Percentiles rank a stretch among this genome's conserved stretches.
phyloP scores from a whole-genome alignment of 2,797 vertebrate species.

The Acipenser transmontanus region DNA sequence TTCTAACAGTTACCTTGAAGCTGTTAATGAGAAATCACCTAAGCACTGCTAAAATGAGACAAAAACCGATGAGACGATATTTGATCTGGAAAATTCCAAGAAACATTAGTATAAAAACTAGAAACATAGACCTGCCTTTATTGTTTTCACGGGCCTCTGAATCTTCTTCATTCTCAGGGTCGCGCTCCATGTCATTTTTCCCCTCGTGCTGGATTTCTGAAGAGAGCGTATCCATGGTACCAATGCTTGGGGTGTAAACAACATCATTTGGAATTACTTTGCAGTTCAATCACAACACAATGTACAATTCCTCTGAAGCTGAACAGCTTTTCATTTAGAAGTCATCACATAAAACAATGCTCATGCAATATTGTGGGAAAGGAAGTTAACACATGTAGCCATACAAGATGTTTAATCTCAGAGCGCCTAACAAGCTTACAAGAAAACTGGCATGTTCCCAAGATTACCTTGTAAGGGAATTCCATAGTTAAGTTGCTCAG shows the following conservation, averaged over 20 bases:
- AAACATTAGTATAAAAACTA: slow-evolving; percentile 19
- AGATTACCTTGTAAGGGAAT: too few species aligned
- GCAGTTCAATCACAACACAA: background rate
- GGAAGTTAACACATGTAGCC: too few species aligned
- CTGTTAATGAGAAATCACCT: too few species aligned
- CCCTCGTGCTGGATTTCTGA: background rate
- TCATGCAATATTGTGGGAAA: too few species aligned
- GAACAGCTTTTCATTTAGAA: slow-evolving; percentile 4
- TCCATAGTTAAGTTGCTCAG: too few species aligned
- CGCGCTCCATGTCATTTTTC: slow-evolving; percentile 6
- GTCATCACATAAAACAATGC: background rate
- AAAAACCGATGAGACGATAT: background rate
- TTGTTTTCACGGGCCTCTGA: slow-evolving; percentile 8
- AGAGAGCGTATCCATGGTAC: slow-evolving; percentile 31
- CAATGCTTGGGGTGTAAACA: background rate
- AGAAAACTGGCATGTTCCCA: too few species aligned
- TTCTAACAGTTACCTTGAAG: too few species aligned
- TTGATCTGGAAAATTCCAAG: background rate
- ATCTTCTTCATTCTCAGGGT: slow-evolving; percentile 12
- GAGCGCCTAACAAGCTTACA: too few species aligned
- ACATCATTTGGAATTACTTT: background rate
- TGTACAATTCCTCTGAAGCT: slow-evolving; percentile 4
- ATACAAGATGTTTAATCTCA: too few species aligned
- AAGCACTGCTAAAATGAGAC: too few species aligned
- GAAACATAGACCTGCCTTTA: slow-evolving; percentile 6